Percentiles rank a stretch among this genome's conserved stretches.
Evolutionary conservation across 2,888 invertebrate genomes (phyloP).

Genomic region (Callyntrura guangdongensis): DNA sequence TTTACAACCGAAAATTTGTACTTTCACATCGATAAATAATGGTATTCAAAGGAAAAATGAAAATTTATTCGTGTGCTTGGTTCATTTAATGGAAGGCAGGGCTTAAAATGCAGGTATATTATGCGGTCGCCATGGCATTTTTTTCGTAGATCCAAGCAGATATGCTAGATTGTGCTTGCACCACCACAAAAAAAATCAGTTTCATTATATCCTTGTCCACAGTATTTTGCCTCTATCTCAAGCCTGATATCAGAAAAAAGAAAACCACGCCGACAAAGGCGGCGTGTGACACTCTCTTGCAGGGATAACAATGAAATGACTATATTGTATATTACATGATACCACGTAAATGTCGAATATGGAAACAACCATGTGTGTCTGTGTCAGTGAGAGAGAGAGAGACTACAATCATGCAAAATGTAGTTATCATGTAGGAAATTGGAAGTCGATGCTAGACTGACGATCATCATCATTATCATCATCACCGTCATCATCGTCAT

Average conservation of each 20-base stretch:
- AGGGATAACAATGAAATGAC: constrained; percentile 14
- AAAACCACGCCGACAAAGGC: not conserved
- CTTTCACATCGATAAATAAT: not conserved
- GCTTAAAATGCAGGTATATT: no score
- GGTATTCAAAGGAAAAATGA: constrained; percentile 11
- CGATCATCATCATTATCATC: constrained; percentile 50
- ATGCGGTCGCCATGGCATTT: no score
- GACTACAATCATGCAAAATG: constrained; percentile 56
- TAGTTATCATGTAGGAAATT: constrained; percentile 57
- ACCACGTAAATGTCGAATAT: not conserved
- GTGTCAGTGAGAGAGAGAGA: not conserved
- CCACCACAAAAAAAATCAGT: not conserved
- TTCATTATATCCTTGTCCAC: not conserved
- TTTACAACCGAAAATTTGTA: not conserved
- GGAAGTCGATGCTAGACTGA: constrained; percentile 55
- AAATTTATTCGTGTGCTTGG: constrained; percentile 5
- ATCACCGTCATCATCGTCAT: constrained; percentile 11
- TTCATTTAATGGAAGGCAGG: not conserved
- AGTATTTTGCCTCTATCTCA: not conserved
- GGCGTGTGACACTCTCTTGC: no score
- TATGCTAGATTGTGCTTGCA: not conserved
- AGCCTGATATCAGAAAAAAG: not conserved
- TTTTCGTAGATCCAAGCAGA: not conserved
- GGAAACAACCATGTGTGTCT: no score
- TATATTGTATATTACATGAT: constrained; percentile 11